A percentile compares a stretch with the other conserved stretches of the same genome.
These are phyloP conservation scores for Sisyra nigra DNA, from an alignment of 2,888 invertebrate genomes.

Conservation along the genomic window DNA sequence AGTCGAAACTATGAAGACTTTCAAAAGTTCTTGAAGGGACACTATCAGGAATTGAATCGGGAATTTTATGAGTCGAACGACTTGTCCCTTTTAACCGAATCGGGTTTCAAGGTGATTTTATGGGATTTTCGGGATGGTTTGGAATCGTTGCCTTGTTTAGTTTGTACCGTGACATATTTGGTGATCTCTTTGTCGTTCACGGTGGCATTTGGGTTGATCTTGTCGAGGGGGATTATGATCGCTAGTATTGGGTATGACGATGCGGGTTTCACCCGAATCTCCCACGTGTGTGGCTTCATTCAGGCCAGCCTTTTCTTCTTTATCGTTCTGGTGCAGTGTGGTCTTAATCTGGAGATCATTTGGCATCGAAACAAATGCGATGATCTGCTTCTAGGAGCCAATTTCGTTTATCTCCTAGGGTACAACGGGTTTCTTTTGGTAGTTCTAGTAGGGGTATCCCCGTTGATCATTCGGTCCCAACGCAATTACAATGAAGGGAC, in stretches of 20 bases:
- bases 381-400: constrained; percentile 30
- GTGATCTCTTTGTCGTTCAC: constrained; percentile 42
- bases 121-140: too few species aligned
- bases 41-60: too few species aligned
- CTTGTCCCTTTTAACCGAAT: too few species aligned
- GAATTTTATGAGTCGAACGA: too few species aligned
- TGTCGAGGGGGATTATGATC: constrained; percentile 45
- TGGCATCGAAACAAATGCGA: constrained; percentile 30
- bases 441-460: constrained; percentile 36
- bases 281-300: constrained; percentile 52
- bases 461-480: constrained; percentile 43
- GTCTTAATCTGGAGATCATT: constrained; percentile 31
- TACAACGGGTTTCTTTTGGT: constrained; percentile 45
- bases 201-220: constrained; percentile 42
- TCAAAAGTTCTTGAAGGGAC: too few species aligned
- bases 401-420: constrained; percentile 33
- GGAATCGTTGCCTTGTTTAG: constrained; percentile 13
- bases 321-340: constrained; percentile 42
- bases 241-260: constrained; percentile 48
- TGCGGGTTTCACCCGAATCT: constrained; percentile 34
- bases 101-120: too few species aligned
- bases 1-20: too few species aligned
- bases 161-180: constrained; percentile 32
- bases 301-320: constrained; percentile 46
- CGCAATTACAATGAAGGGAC: constrained; percentile 53